Conservation (phyloP, 1,140 invertebrate species). For the Pogonomyrmex barbatus region DNA sequence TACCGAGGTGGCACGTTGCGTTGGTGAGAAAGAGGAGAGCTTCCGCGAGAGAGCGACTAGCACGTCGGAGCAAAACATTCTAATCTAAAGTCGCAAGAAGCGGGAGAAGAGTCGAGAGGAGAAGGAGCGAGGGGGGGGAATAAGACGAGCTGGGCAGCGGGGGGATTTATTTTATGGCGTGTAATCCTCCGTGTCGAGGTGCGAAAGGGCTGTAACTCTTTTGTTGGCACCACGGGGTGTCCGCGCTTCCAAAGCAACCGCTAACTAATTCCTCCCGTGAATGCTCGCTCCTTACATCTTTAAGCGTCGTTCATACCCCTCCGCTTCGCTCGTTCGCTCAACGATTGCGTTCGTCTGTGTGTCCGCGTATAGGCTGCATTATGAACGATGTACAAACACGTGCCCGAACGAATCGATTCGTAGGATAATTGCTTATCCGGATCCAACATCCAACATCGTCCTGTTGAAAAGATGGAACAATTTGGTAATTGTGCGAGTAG, state of each 20-base stretch:
- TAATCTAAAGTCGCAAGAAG: constrained; percentile 79
- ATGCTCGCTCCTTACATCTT: constrained; percentile 78
- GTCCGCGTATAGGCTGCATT: background rate
- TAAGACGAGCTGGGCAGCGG: constrained; percentile 50
- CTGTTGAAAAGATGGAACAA: background rate
- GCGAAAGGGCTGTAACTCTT: constrained; percentile 85
- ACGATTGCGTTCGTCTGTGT: background rate
- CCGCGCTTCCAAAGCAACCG: constrained; percentile 80
- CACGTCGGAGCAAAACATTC: constrained; percentile 81
- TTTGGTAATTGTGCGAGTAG: background rate
- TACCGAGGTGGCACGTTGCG: background rate
- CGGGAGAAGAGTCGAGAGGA: constrained; percentile 29
- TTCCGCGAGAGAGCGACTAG: constrained; percentile 4
- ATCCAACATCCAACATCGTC: background rate
- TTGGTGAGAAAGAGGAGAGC: constrained; percentile 36
- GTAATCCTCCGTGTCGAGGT: constrained; percentile 84
- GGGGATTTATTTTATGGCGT: constrained; percentile 84
- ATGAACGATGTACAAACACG: constrained; percentile 22
- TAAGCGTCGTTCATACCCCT: constrained; percentile 71
- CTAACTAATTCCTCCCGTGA: constrained; percentile 83
- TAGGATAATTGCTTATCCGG: constrained; percentile 17
- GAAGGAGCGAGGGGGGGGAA: background rate
- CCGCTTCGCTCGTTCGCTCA: constrained; percentile 58
- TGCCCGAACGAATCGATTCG: constrained; percentile 50
- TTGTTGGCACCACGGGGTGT: constrained; percentile 84